phyloP scores from a whole-genome alignment of 1,140 invertebrate species.

The Lepidurus packardi region DNA sequence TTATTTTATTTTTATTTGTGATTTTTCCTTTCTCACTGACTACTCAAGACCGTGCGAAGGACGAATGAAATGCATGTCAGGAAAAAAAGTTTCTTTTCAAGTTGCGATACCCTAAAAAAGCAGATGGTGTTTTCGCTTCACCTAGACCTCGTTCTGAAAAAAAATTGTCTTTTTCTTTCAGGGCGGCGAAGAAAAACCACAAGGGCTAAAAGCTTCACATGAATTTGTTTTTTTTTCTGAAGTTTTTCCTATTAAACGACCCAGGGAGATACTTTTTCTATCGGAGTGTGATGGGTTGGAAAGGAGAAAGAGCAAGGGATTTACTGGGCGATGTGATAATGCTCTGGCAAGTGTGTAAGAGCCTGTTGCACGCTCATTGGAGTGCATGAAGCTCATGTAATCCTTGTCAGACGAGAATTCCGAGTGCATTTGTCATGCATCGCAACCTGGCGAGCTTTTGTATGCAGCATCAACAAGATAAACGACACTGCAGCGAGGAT shows the following conservation, averaged over 20 bases:
- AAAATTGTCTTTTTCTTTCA: neutral
- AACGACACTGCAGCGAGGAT: neutral
- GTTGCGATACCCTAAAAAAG: too few relatives aligned
- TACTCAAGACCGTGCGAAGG: too few relatives aligned
- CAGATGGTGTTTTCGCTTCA: too few relatives aligned
- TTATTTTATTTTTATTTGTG: too few relatives aligned
- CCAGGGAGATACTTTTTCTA: neutral
- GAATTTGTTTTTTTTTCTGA: neutral
- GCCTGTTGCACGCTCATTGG: slow-evolving; percentile 20
- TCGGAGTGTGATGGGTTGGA: slow-evolving; percentile 2
- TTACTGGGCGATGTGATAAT: slow-evolving; percentile 21
- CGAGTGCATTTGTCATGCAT: slow-evolving; percentile 19
- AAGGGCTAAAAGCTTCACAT: neutral
- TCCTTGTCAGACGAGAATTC: slow-evolving; percentile 21
- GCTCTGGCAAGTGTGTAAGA: slow-evolving; percentile 18
- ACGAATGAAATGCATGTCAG: too few relatives aligned
- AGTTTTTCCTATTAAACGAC: neutral
- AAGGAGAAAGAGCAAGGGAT: slow-evolving; percentile 9
- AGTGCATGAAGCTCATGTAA: neutral
- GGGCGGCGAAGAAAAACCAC: neutral
- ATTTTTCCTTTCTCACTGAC: too few relatives aligned
- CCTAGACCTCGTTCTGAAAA: too few relatives aligned
- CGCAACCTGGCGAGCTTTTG: slow-evolving; percentile 17
- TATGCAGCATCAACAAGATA: slow-evolving; percentile 22
- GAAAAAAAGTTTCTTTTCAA: too few relatives aligned